phyloP scores from a whole-genome alignment of 2,797 vertebrate genomes.

The Nannoperca obscura region DNA sequence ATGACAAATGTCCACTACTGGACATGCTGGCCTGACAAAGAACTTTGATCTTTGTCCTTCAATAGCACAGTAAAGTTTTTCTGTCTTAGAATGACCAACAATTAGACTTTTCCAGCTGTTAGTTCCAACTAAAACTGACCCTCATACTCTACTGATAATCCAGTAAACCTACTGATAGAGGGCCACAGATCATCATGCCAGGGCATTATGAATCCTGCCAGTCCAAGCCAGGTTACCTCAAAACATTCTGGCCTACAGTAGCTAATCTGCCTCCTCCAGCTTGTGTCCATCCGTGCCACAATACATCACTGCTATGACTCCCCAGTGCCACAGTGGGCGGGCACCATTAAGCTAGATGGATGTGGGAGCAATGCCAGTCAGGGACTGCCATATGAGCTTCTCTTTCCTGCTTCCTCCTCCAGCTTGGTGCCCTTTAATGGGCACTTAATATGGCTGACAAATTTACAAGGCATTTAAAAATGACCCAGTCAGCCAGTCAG shows the following conservation, averaged over 20 bases:
- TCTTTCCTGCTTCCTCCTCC: slow-evolving; percentile 70
- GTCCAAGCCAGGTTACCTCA: slow-evolving; percentile 56
- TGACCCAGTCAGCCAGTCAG: slow-evolving; percentile 79
- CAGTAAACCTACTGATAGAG: slow-evolving; percentile 30
- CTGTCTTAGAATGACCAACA: slow-evolving; percentile 9
- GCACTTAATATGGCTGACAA: slow-evolving; percentile 86
- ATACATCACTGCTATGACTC: slow-evolving; percentile 74
- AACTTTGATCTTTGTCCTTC: background rate
- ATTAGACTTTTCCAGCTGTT: slow-evolving; percentile 3
- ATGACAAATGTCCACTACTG: background rate
- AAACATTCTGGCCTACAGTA: slow-evolving; percentile 52
- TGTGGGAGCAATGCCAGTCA: slow-evolving; percentile 69
- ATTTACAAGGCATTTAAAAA: slow-evolving; percentile 87
- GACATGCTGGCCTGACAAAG: background rate
- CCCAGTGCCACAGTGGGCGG: slow-evolving; percentile 67
- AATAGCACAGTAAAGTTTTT: background rate
- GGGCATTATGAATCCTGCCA: slow-evolving; percentile 36
- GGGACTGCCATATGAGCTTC: slow-evolving; percentile 68
- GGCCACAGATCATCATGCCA: slow-evolving; percentile 32
- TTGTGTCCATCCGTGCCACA: slow-evolving; percentile 63
- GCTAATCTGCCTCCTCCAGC: slow-evolving; percentile 71
- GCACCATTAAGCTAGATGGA: slow-evolving; percentile 76
- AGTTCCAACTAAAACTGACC: background rate
- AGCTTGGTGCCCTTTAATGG: slow-evolving; percentile 82
- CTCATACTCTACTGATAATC: slow-evolving; percentile 17